Evolutionary conservation across 2,797 vertebrate genomes (phyloP).

Genomic region (Anas acuta): DNA sequence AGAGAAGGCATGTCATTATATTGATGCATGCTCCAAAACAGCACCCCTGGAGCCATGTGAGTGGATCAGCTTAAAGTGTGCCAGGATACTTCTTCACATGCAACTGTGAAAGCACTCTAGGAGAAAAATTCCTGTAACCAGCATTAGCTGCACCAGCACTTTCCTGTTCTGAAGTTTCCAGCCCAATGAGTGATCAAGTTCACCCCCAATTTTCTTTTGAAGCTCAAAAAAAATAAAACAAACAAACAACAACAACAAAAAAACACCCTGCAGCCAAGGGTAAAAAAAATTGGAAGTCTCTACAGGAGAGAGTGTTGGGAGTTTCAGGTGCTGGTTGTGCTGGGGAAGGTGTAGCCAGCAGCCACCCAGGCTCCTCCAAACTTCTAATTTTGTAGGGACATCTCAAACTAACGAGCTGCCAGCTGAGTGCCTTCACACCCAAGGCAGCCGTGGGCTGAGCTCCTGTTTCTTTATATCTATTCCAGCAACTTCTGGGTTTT

Average conservation of each 20-base stretch:
- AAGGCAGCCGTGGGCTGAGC: slow-evolving; percentile 58
- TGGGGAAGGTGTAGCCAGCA: slow-evolving; percentile 16
- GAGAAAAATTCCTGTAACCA: slow-evolving; percentile 3
- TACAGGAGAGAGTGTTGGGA: background rate
- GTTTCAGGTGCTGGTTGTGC: background rate
- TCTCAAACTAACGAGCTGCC: slow-evolving; percentile 61
- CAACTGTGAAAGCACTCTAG: background rate
- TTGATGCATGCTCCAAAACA: background rate
- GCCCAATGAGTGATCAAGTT: background rate
- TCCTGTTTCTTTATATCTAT: slow-evolving; percentile 51
- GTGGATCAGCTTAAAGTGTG: background rate
- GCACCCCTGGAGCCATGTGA: accelerated
- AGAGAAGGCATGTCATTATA: background rate
- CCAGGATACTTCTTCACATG: background rate
- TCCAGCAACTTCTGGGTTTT: slow-evolving; percentile 69
- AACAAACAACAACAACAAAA: no score
- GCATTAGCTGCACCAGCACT: background rate
- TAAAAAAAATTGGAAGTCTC: background rate
- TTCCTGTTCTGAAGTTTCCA: slow-evolving; percentile 2
- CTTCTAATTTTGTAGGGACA: slow-evolving; percentile 12
- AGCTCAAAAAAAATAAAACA: background rate
- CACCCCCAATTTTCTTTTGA: background rate
- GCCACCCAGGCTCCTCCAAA: slow-evolving; percentile 17
- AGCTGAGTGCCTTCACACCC: slow-evolving; percentile 61
- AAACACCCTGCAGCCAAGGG: background rate